Base-by-base conservation (phyloP, 1,140 invertebrate species). In the Tribolium madens region DNA sequence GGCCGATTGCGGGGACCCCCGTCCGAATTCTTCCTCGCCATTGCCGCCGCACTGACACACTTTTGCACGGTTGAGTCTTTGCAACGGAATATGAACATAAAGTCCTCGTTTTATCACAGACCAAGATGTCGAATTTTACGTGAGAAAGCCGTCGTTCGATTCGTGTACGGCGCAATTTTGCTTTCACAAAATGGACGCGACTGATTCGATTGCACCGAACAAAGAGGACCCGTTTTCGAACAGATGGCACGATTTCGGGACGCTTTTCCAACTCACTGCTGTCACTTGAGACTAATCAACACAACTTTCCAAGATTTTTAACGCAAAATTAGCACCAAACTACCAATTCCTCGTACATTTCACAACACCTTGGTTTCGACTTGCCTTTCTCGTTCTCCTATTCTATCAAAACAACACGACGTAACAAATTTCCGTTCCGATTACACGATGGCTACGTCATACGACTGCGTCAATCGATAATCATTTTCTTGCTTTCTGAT, bases 401-500 rank as follows among this genome's bases (percentile, higher is more conserved):
- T 26, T 33, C 57, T 64, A 64, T 64, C 57, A 64, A 64, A 64
- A 64, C 57, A 64, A 64, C 57, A 33, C 10, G 7, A 9, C 21
- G 2, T 60, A 60, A 60, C 53, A 18, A 26, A 13, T 50, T 14
- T 57, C 50, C 13, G 50, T 18, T 57, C 52, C 17, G 52, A 57
- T 57, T 64, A 33, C 26, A 31, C 26, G 57, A 33, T 1, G 12
- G 26, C 47, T 75, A 75, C 77, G 74, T 73, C 72, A 77, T 52
- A 26, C 46, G 14, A 33, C 75, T 79, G 80, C 80, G 78, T 79
- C 80, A 81, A 81, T 81, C 80, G 80, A 81, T 81, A 70, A 6
- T 13, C 18, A 18, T 33, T 36, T 18, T 36, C 3, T 1, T 13
- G 42, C 33, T 13, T 60, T 42, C 46, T 13, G 6, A 33, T 57